Evolutionary conservation across 2,113 vertebrate species (phyloP).

Genomic region (Microtus ochrogaster): DNA sequence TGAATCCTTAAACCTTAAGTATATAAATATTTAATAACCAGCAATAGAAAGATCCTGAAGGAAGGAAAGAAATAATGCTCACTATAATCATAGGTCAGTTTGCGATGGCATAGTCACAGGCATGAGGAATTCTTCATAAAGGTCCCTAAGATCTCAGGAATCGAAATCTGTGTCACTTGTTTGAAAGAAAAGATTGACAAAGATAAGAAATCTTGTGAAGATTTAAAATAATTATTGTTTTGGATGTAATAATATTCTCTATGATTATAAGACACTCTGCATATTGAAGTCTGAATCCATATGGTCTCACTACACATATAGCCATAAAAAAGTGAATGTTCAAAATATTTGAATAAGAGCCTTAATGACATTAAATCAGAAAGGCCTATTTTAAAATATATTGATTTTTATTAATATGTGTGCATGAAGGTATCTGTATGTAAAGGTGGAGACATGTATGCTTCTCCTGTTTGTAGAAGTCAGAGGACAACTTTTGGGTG

Average conservation of each 20-base stretch:
- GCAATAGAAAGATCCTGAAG: neutral
- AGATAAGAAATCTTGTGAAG: neutral
- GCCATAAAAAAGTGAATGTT: neutral
- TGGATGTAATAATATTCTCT: neutral
- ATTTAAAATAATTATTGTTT: neutral
- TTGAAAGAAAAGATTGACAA: neutral
- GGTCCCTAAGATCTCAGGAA: neutral
- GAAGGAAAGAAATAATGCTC: neutral
- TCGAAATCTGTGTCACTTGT: neutral
- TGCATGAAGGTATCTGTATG: neutral
- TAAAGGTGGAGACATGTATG: neutral
- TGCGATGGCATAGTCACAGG: neutral
- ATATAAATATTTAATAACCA: neutral
- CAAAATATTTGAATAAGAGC: neutral
- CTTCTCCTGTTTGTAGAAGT: neutral
- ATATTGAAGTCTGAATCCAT: neutral
- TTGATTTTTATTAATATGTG: neutral
- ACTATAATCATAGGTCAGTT: neutral
- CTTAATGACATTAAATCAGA: neutral
- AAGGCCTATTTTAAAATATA: neutral
- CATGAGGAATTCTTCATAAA: neutral
- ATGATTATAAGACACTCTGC: neutral
- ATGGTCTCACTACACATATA: neutral
- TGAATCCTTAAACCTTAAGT: neutral
- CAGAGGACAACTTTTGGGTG: neutral